Conservation (phyloP, 2,113 vertebrate genomes). For the Cyanoderma ruficeps region DNA sequence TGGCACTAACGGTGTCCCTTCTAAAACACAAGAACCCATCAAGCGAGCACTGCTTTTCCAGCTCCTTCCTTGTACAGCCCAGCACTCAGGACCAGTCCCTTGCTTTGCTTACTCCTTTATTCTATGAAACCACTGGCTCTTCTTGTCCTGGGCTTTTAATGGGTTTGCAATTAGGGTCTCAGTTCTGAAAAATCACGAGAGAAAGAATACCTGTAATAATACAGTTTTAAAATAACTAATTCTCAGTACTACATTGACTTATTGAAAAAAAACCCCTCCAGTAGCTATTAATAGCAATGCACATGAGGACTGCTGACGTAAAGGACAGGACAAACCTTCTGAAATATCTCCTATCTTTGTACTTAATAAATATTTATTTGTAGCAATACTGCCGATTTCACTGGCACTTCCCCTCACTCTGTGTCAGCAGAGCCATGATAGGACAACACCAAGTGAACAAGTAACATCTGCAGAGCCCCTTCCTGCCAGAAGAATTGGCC, state of each 20-base stretch:
- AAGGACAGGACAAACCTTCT: not conserved
- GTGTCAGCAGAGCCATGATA: not conserved
- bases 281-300: not conserved
- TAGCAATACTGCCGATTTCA: not conserved
- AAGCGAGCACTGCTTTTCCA: not conserved
- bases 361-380: not conserved
- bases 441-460: not conserved
- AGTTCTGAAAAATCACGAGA: not conserved
- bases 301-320: not conserved
- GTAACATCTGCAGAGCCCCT: not conserved
- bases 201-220: not conserved
- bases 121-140: not conserved
- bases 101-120: not conserved
- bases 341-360: not conserved
- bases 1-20: not conserved
- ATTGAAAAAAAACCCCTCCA: not conserved
- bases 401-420: not conserved
- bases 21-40: not conserved
- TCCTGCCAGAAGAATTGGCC: not conserved
- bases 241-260: not conserved
- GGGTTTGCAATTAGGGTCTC: not conserved
- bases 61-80: not conserved
- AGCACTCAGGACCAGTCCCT: not conserved
- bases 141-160: not conserved
- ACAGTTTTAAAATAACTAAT: not conserved